phyloP scores from a whole-genome alignment of 53 echinoderm and acorn worm genomes.

The Holothuria scabra region DNA sequence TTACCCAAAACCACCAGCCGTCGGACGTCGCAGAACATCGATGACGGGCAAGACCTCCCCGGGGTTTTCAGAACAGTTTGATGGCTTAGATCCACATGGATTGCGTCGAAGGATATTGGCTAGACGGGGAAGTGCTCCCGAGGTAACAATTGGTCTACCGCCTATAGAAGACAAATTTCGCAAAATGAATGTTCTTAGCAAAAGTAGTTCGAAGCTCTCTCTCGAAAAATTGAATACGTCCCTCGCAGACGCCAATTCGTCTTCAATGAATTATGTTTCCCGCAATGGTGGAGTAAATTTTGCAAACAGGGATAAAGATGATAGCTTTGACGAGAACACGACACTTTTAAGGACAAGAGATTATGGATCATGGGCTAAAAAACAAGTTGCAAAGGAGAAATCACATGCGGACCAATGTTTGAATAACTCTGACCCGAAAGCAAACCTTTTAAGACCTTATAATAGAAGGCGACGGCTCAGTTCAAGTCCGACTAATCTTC shows the following conservation, averaged over 20 bases:
- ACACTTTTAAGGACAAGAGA: no score
- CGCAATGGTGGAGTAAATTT: neutral
- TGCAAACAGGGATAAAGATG: no score
- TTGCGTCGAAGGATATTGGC: conserved; percentile 9
- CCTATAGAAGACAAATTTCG: conserved; percentile 6
- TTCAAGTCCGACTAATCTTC: neutral
- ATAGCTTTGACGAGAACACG: no score
- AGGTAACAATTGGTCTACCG: conserved; percentile 20
- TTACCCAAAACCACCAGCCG: neutral
- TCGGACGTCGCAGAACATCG: neutral
- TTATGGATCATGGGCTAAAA: no score
- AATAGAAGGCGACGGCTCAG: neutral
- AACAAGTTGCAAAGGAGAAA: no score
- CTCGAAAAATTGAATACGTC: neutral
- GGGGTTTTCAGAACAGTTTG: neutral
- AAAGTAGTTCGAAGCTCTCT: neutral
- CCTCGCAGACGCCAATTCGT: neutral
- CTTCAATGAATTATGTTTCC: neutral
- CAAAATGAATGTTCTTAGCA: neutral
- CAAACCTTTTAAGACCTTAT: no score
- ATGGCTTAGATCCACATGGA: neutral
- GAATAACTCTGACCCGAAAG: no score
- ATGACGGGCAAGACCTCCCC: conserved; percentile 8
- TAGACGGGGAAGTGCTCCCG: conserved; percentile 6
- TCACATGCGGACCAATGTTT: no score